A percentile compares a stretch with the other conserved stretches of the same genome.
Conservation (phyloP, 2,113 vertebrate genomes). For the Nanorana parkeri region DNA sequence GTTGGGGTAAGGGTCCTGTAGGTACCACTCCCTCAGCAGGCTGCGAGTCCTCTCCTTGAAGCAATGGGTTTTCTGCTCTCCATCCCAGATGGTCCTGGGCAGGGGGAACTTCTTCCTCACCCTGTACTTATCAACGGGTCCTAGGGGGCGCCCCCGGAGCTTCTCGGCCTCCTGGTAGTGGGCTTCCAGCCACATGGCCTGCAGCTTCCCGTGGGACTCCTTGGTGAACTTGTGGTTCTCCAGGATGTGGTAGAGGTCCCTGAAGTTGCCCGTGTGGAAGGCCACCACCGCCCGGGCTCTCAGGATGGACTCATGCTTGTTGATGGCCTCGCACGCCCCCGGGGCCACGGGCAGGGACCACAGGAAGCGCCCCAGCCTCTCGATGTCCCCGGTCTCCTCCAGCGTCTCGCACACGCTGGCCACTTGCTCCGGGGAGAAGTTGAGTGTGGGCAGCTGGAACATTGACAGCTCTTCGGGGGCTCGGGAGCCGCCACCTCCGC, state of each 20-base stretch:
- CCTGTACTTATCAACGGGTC: conserved; percentile 98
- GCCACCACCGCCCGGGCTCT: conserved; percentile 97
- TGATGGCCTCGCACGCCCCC: conserved; percentile 98
- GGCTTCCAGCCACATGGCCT: conserved; percentile 99
- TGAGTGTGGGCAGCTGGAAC: conserved; percentile 99
- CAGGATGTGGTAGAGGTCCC: conserved; percentile 99
- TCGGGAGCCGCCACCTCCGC: conserved; percentile 68
- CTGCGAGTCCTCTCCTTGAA: conserved; percentile 99
- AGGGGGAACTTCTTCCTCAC: conserved; percentile 99
- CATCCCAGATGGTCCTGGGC: conserved; percentile 99
- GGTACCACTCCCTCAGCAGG: conserved; percentile 99
- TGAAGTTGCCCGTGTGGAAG: conserved; percentile 99
- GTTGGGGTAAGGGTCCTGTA: conserved; percentile 99
- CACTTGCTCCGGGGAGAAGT: conserved; percentile 99
- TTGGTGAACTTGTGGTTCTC: conserved; percentile 99
- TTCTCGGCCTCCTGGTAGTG: conserved; percentile 99
- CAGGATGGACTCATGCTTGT: conserved; percentile 99
- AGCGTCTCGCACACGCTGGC: conserved; percentile 99
- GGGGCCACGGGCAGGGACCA: conserved; percentile 99
- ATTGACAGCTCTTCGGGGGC: conserved; percentile 99
- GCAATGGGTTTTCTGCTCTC: conserved; percentile 99
- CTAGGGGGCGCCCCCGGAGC: conserved; percentile 94
- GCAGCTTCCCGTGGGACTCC: conserved; percentile 98
- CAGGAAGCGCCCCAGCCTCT: conserved; percentile 96
- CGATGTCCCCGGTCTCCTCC: conserved; percentile 99